phyloP scores from a whole-genome alignment of 2,797 vertebrate species.

The Enteromius thamalakanensis region DNA sequence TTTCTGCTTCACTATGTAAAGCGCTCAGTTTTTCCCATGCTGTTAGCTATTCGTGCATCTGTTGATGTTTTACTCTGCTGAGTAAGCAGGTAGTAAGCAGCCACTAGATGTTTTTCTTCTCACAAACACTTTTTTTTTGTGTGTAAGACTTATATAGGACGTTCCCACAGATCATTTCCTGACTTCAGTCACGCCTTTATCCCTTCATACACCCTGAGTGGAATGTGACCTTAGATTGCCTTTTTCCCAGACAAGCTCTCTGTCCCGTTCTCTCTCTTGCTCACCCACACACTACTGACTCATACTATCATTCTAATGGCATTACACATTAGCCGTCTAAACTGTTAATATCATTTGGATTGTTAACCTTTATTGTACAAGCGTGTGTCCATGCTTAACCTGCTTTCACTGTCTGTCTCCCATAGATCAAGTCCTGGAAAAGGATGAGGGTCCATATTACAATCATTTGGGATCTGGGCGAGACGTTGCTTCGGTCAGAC shows the following conservation, averaged over 20 bases:
- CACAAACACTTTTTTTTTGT: conserved; percentile 47
- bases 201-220: conserved; percentile 63
- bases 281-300: conserved; percentile 31
- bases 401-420: conserved; percentile 46
- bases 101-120: conserved; percentile 30
- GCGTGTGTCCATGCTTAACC: conserved; percentile 15
- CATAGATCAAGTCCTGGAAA: conserved; percentile 93
- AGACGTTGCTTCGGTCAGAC: conserved; percentile 89
- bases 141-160: conserved; percentile 61
- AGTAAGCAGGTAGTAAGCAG: conserved; percentile 8
- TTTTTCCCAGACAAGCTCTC: conserved; percentile 56
- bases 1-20: neutral
- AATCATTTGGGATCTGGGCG: conserved; percentile 97
- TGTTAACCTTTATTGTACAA: conserved; percentile 4
- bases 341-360: neutral
- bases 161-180: conserved; percentile 69
- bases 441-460: conserved; percentile 98
- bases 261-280: conserved; percentile 2
- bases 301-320: conserved; percentile 11
- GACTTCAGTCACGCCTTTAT: conserved; percentile 65
- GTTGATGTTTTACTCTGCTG: neutral
- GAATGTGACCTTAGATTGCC: conserved; percentile 75
- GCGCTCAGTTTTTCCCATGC: neutral
- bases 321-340: conserved; percentile 21
- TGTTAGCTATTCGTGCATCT: neutral